A percentile compares a stretch with the other conserved stretches of the same genome.
These are phyloP conservation scores for Molothrus ater DNA, from an alignment of 2,797 vertebrate genomes.

Conservation along the genomic window DNA sequence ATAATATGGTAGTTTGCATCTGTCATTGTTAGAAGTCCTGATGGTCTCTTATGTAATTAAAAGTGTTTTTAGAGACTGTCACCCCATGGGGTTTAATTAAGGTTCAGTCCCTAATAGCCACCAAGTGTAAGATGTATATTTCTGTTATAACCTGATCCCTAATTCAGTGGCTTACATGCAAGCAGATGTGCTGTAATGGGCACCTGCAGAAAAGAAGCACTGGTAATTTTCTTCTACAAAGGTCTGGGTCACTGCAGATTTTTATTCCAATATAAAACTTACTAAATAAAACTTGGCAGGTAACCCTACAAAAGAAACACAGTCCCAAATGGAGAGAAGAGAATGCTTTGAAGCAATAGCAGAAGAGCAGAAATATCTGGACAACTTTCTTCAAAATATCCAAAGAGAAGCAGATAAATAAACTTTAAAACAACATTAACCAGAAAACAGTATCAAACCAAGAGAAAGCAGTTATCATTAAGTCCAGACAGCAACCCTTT, in stretches of 20 bases:
- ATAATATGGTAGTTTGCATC: neutral
- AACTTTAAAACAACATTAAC: neutral
- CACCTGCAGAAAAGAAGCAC: neutral
- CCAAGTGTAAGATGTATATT: neutral
- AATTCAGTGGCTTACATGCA: neutral
- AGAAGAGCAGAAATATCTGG: neutral
- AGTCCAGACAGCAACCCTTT: neutral
- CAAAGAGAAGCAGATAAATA: neutral
- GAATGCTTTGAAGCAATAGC: neutral
- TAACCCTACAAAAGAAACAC: neutral
- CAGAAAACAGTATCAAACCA: neutral
- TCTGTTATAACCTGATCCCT: neutral
- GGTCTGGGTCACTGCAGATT: neutral
- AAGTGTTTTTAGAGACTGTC: conserved; percentile 45
- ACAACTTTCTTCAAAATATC: neutral
- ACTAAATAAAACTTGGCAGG: neutral
- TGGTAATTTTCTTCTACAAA: neutral
- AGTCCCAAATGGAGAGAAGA: neutral
- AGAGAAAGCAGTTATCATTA: neutral
- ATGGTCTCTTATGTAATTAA: conserved; percentile 58
- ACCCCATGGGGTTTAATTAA: conserved; percentile 49
- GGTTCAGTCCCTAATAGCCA: neutral
- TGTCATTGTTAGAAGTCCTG: conserved; percentile 58
- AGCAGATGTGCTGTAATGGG: neutral
- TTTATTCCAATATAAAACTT: neutral